Conservation (phyloP, 2,113 vertebrate species). For the Anoplopoma fimbria region DNA sequence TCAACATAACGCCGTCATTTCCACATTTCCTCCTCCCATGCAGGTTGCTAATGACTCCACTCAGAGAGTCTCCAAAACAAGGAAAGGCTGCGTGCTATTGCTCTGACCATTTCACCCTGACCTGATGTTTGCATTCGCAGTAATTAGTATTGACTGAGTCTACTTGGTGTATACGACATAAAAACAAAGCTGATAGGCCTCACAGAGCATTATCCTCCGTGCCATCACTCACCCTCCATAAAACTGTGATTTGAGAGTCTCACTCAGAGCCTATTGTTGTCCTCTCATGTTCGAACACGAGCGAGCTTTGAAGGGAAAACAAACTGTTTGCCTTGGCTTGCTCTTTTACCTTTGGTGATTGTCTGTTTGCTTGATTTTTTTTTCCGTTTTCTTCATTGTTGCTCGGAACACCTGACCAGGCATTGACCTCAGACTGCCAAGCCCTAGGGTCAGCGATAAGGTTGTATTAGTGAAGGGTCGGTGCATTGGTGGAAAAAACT, state of each 20-base stretch:
- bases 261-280: constrained; percentile 71
- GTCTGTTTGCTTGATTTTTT: constrained; percentile 74
- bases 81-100: constrained; percentile 35
- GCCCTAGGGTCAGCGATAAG: constrained; percentile 53
- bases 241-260: constrained; percentile 72
- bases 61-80: constrained; percentile 61
- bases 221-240: constrained; percentile 76
- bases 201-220: constrained; percentile 48
- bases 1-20: constrained; percentile 47
- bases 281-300: constrained; percentile 73
- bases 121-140: constrained; percentile 69
- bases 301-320: constrained; percentile 72
- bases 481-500: constrained; percentile 35
- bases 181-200: constrained; percentile 68
- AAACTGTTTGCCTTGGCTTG: constrained; percentile 70
- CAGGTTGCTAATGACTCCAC: constrained; percentile 61
- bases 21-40: constrained; percentile 55
- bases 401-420: constrained; percentile 82
- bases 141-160: constrained; percentile 73
- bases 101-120: constrained; percentile 66
- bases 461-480: constrained; percentile 55
- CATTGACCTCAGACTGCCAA: constrained; percentile 73
- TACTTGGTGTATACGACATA: constrained; percentile 65
- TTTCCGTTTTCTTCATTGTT: constrained; percentile 23
- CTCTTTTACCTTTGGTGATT: constrained; percentile 74